phyloP scores from a whole-genome alignment of 2,113 vertebrate species.

The Elaphurus davidianus region DNA sequence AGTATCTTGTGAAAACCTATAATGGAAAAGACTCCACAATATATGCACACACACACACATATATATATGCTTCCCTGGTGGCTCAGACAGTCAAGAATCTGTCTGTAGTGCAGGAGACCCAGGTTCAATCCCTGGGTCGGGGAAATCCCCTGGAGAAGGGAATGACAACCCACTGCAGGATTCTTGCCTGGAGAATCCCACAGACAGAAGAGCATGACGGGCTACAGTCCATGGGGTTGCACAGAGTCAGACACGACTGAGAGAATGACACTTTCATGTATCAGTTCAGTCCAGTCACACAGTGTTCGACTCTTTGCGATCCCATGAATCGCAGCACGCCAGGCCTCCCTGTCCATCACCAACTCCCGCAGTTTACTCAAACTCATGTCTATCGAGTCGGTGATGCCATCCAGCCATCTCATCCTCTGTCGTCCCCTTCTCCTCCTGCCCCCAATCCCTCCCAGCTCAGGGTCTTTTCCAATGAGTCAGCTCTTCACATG shows the following conservation, averaged over 20 bases:
- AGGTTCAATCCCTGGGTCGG: background rate
- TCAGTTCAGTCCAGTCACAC: too few relatives aligned
- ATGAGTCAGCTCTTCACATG: too few relatives aligned
- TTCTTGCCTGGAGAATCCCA: background rate
- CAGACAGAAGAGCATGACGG: background rate
- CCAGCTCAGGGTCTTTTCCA: too few relatives aligned
- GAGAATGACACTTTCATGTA: rapidly evolving
- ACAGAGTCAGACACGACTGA: background rate
- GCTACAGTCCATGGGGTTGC: background rate
- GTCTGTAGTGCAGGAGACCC: background rate
- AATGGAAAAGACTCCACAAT: background rate
- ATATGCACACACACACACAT: rapidly evolving
- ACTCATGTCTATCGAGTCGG: too few relatives aligned
- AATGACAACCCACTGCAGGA: background rate
- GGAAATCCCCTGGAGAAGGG: background rate
- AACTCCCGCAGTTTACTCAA: too few relatives aligned
- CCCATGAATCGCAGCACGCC: too few relatives aligned
- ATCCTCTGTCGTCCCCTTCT: too few relatives aligned
- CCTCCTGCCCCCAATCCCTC: too few relatives aligned
- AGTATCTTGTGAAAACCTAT: background rate
- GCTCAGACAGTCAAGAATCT: background rate
- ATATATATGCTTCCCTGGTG: background rate
- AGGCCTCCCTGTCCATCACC: too few relatives aligned
- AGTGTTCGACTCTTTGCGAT: too few relatives aligned
- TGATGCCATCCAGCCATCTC: too few relatives aligned